Evolutionary conservation across 2,113 vertebrate genomes (phyloP).

Genomic region (Oreocharis arfaki): DNA sequence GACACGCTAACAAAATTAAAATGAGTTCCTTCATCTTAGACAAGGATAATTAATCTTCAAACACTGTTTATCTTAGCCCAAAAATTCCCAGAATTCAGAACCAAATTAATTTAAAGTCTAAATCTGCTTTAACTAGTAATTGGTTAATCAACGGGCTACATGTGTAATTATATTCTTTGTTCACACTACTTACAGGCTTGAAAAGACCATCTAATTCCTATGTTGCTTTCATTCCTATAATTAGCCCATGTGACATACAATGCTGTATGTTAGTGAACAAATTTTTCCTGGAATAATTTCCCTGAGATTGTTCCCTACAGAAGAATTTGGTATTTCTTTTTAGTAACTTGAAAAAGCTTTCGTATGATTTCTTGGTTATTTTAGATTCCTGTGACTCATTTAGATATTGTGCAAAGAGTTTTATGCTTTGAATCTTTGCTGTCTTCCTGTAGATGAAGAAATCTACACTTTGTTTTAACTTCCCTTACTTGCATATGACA

Average conservation of each 20-base stretch:
- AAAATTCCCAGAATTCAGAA: constrained; percentile 73
- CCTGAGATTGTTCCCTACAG: not conserved
- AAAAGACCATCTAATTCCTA: constrained; percentile 76
- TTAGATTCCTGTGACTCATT: constrained; percentile 34
- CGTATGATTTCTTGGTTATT: constrained; percentile 9
- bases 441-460: not conserved
- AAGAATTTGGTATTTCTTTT: not conserved
- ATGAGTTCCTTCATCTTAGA: constrained; percentile 71
- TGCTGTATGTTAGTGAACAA: constrained; percentile 36
- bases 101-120: constrained; percentile 80
- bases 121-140: constrained; percentile 80
- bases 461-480: constrained; percentile 17
- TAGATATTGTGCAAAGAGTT: not conserved
- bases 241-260: constrained; percentile 65
- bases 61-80: constrained; percentile 74
- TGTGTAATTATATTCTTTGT: constrained; percentile 80
- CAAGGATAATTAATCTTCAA: constrained; percentile 80
- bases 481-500: not conserved
- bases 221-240: constrained; percentile 71
- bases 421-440: constrained; percentile 42
- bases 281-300: constrained; percentile 44
- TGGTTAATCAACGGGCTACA: constrained; percentile 75
- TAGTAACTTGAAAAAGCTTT: constrained; percentile 4
- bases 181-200: constrained; percentile 69
- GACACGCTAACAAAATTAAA: constrained; percentile 62